Evolutionary conservation across 2,113 vertebrate species (phyloP).

Genomic region (Colossoma macropomum): DNA sequence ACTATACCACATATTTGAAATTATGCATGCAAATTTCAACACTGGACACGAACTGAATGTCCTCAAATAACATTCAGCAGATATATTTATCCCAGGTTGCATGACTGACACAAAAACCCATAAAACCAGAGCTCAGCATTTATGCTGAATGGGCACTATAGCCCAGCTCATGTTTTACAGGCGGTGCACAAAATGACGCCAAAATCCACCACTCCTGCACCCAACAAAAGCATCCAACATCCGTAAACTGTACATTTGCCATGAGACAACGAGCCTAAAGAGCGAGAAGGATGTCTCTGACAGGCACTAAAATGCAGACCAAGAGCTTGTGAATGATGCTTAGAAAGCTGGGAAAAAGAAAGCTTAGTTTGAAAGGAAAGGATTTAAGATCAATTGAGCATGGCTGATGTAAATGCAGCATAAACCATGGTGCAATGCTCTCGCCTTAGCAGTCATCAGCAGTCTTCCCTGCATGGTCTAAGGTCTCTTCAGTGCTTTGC

Average conservation of each 20-base stretch:
- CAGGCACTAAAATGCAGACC: conserved; percentile 46
- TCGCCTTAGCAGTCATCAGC: conserved; percentile 59
- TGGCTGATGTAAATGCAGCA: conserved; percentile 49
- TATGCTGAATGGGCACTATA: conserved; percentile 36
- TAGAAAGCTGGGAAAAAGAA: conserved; percentile 38
- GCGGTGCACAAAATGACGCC: conserved; percentile 52
- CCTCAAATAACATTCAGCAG: neutral
- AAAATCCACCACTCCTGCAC: conserved; percentile 37
- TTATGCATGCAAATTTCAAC: neutral
- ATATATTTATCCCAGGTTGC: conserved; percentile 5
- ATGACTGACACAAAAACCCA: conserved; percentile 48
- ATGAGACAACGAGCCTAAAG: conserved; percentile 16
- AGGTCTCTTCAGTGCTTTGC: conserved; percentile 43
- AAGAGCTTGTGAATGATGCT: conserved; percentile 38
- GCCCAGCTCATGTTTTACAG: conserved; percentile 46
- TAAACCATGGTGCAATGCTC: conserved; percentile 16
- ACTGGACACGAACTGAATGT: neutral
- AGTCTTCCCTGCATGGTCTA: conserved; percentile 40
- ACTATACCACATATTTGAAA: neutral
- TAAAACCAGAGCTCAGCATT: conserved; percentile 1
- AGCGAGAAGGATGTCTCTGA: conserved; percentile 25
- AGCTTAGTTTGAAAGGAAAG: conserved; percentile 47
- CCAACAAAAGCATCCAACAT: conserved; percentile 22
- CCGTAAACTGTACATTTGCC: conserved; percentile 53
- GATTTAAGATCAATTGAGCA: conserved; percentile 56